Evolutionary conservation across 2,888 invertebrate genomes (phyloP).

Genomic region (Sphaerophoria rueppellii): DNA sequence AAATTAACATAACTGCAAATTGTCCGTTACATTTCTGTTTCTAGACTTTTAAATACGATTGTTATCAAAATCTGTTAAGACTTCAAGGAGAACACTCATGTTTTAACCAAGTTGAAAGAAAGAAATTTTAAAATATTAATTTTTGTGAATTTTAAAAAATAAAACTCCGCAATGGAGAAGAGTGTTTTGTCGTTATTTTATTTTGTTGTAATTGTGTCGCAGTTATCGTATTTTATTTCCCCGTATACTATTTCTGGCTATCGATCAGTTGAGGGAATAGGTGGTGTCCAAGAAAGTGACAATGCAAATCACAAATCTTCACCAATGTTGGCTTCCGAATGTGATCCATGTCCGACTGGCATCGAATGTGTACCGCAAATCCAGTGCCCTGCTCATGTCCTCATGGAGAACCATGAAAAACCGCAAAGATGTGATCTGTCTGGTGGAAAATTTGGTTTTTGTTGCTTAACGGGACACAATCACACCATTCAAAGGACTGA

Average conservation of each 20-base stretch:
- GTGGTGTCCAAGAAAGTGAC: not conserved
- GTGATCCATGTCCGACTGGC: constrained; percentile 82
- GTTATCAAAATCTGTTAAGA: not conserved
- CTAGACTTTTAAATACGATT: not conserved
- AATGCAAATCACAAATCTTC: constrained; percentile 14
- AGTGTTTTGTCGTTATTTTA: constrained; percentile 27
- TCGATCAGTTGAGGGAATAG: constrained; percentile 6
- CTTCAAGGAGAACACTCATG: not conserved
- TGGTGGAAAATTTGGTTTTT: constrained; percentile 83
- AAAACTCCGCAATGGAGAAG: constrained; percentile 32
- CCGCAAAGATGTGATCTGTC: constrained; percentile 84
- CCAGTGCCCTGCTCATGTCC: constrained; percentile 87
- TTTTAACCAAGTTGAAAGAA: not conserved
- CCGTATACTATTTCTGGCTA: constrained; percentile 37
- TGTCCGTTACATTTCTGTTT: not conserved
- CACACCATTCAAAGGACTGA: constrained; percentile 81
- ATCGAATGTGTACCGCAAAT: constrained; percentile 85
- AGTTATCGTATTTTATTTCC: not conserved
- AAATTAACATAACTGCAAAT: not conserved
- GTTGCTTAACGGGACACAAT: constrained; percentile 85
- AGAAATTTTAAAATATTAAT: constrained; percentile 1
- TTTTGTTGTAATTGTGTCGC: constrained; percentile 14
- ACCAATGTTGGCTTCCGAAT: constrained; percentile 72
- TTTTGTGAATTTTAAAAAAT: not conserved
- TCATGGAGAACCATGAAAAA: constrained; percentile 78